A percentile compares a stretch with the other conserved stretches of the same genome.
Conservation (phyloP, 2,888 invertebrate genomes). For the Epicampocera succincta region DNA sequence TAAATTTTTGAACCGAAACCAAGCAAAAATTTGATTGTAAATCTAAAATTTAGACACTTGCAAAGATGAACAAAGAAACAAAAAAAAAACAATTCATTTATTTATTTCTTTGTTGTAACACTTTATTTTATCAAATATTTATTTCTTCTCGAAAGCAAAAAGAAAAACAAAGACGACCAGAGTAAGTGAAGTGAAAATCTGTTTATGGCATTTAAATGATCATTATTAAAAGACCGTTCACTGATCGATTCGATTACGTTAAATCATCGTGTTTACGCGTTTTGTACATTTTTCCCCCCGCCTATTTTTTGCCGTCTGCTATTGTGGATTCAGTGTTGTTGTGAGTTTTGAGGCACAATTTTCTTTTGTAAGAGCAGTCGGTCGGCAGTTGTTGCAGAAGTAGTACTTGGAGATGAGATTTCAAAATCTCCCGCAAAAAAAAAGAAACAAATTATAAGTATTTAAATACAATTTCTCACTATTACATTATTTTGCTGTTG, state of each 20-base stretch:
- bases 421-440: slow-evolving; percentile 15
- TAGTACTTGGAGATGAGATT: slow-evolving; percentile 41
- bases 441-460: slow-evolving; percentile 37
- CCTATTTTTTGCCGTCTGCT: not conserved
- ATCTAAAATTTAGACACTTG: slow-evolving; percentile 29
- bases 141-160: not conserved
- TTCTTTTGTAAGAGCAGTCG: slow-evolving; percentile 7
- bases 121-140: slow-evolving; percentile 36
- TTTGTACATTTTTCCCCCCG: slow-evolving; percentile 9
- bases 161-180: slow-evolving; percentile 1
- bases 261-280: slow-evolving; percentile 69
- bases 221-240: slow-evolving; percentile 69
- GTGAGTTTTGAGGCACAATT: slow-evolving; percentile 43
- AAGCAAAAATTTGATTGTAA: slow-evolving; percentile 10
- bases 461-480: slow-evolving; percentile 63
- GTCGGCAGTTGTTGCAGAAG: slow-evolving; percentile 13
- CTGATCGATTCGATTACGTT: slow-evolving; percentile 68
- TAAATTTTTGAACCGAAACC: slow-evolving; percentile 20
- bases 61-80: not conserved
- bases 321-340: slow-evolving; percentile 20
- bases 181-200: slow-evolving; percentile 67
- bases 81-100: slow-evolving; percentile 10
- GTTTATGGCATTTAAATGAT: slow-evolving; percentile 69
- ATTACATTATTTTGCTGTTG: slow-evolving; percentile 31
- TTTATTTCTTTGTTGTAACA: slow-evolving; percentile 11